phyloP scores from a whole-genome alignment of 2,888 invertebrate genomes.

The Zootermopsis nevadensis region DNA sequence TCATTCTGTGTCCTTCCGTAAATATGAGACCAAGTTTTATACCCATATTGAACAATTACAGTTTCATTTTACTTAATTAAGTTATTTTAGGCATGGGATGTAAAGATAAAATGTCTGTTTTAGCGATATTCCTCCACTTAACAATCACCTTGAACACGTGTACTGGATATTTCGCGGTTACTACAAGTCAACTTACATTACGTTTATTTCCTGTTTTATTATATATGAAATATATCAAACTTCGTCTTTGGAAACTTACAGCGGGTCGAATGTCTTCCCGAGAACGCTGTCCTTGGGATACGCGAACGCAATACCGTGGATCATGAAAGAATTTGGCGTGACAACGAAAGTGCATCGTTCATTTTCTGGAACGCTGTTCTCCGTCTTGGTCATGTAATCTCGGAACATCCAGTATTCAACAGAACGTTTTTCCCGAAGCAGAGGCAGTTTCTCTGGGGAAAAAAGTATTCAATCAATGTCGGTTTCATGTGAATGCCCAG shows the following conservation, averaged over 20 bases:
- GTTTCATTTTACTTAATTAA: too few relatives aligned
- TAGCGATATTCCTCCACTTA: too few relatives aligned
- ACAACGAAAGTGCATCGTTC: constrained; percentile 82
- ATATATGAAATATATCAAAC: too few relatives aligned
- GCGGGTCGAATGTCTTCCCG: constrained; percentile 72
- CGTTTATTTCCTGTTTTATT: too few relatives aligned
- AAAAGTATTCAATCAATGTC: not conserved
- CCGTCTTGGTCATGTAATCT: constrained; percentile 75
- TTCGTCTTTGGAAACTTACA: constrained; percentile 67
- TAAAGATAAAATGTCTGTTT: too few relatives aligned
- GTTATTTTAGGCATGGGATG: too few relatives aligned
- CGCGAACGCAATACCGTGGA: constrained; percentile 77
- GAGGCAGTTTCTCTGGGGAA: constrained; percentile 64
- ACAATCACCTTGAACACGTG: too few relatives aligned
- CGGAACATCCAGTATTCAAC: constrained; percentile 76
- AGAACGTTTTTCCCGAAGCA: constrained; percentile 77
- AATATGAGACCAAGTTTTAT: too few relatives aligned
- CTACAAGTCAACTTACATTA: too few relatives aligned
- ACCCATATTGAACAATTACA: too few relatives aligned
- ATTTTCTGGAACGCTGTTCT: constrained; percentile 68
- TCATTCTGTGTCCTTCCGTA: too few relatives aligned
- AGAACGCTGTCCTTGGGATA: constrained; percentile 74
- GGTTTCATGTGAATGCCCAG: not conserved
- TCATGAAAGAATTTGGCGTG: constrained; percentile 75
- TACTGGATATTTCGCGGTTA: too few relatives aligned